phyloP scores from a whole-genome alignment of 2,113 vertebrate species.

The Leucoraja erinaceus region DNA sequence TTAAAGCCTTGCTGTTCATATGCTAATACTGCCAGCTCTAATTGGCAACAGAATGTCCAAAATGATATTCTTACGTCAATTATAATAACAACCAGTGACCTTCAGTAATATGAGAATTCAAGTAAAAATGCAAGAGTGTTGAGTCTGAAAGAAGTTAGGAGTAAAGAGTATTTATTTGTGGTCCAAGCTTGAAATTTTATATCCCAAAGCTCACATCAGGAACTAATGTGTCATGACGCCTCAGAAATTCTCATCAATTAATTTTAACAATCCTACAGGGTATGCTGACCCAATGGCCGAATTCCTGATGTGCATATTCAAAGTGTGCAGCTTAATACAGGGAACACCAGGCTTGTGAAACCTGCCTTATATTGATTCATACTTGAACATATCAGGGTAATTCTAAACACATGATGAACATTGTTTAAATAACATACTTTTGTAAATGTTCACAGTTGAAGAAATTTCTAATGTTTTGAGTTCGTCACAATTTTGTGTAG shows the following conservation, averaged over 20 bases:
- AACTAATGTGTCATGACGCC: not conserved
- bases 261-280: not conserved
- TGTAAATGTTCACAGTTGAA: not conserved
- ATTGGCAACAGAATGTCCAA: constrained; percentile 17
- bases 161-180: not conserved
- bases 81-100: not conserved
- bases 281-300: not conserved
- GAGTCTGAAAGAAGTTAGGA: not conserved
- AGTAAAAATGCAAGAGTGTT: not conserved
- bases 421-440: not conserved
- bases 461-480: not conserved
- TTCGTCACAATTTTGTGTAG: not conserved
- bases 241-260: not conserved
- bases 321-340: not conserved
- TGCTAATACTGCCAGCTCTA: constrained; percentile 7
- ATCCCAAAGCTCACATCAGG: not conserved
- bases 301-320: not conserved
- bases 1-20: constrained; percentile 10
- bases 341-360: not conserved
- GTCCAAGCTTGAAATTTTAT: not conserved
- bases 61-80: not conserved
- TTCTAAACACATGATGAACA: not conserved
- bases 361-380: not conserved
- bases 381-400: not conserved
- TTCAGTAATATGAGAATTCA: constrained; percentile 4